A percentile compares a stretch with the other conserved stretches of the same genome.
Evolutionary conservation across 1,140 invertebrate species (phyloP).

Genomic region (Sitophilus oryzae): DNA sequence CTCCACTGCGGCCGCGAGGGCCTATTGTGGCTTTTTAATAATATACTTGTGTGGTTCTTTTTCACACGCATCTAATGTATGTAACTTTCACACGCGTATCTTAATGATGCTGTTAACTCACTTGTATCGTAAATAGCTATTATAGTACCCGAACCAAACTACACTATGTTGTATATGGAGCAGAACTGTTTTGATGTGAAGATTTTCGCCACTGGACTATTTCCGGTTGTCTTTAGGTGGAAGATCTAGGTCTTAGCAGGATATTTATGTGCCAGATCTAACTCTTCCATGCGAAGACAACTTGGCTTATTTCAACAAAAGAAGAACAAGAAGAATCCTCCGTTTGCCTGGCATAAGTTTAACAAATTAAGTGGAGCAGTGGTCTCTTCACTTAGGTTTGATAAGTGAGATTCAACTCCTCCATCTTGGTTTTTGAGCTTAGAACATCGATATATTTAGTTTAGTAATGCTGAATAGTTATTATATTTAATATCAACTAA

Average conservation of each 20-base stretch:
- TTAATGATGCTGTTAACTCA: too few relatives aligned
- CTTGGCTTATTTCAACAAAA: constrained; percentile 11
- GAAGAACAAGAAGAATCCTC: neutral
- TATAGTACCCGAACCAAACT: too few relatives aligned
- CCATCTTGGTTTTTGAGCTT: constrained; percentile 41
- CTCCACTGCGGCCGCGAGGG: too few relatives aligned
- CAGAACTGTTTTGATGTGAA: neutral
- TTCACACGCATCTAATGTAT: too few relatives aligned
- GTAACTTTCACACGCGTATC: too few relatives aligned
- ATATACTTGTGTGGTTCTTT: too few relatives aligned
- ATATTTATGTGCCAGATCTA: constrained; percentile 38
- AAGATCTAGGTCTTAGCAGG: constrained; percentile 38
- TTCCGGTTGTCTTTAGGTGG: constrained; percentile 32
- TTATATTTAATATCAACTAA: too few relatives aligned
- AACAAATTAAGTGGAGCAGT: constrained; percentile 43
- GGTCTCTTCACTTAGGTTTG: constrained; percentile 42
- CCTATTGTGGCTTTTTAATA: too few relatives aligned
- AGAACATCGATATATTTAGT: too few relatives aligned
- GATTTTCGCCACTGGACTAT: neutral
- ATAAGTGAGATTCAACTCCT: constrained; percentile 44
- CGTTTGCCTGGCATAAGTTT: constrained; percentile 17
- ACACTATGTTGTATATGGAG: neutral
- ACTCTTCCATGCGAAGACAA: constrained; percentile 39
- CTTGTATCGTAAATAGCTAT: too few relatives aligned
- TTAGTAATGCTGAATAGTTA: too few relatives aligned